Conservation (phyloP, 2,797 vertebrate species). For the Enteromius thamalakanensis region DNA sequence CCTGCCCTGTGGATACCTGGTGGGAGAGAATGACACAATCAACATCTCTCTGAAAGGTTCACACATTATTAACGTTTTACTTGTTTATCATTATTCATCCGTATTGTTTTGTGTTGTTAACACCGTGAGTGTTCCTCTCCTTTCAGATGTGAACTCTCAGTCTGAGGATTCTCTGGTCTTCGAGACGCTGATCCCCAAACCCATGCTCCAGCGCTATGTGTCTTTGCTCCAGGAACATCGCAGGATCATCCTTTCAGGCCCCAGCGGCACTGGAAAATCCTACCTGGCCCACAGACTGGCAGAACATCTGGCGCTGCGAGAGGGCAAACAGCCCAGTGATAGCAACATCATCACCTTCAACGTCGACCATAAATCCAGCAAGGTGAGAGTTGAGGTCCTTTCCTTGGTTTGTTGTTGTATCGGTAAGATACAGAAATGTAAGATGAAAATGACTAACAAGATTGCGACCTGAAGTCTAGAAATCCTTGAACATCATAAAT, state of each 20-base stretch:
- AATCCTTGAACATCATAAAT: neutral
- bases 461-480: neutral
- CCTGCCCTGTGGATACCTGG: constrained; percentile 94
- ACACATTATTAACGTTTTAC: neutral
- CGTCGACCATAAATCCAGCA: constrained; percentile 97
- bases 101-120: neutral
- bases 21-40: constrained; percentile 96
- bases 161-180: constrained; percentile 92
- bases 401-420: neutral
- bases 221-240: constrained; percentile 92
- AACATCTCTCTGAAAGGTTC: constrained; percentile 91
- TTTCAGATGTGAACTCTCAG: constrained; percentile 82
- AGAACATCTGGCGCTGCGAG: constrained; percentile 84
- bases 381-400: constrained; percentile 75
- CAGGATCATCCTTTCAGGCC: constrained; percentile 93
- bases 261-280: constrained; percentile 94
- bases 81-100: neutral
- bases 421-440: too few species aligned
- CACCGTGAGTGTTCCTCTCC: constrained; percentile 32
- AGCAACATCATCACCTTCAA: constrained; percentile 91
- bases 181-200: constrained; percentile 91
- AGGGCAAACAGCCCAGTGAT: constrained; percentile 83
- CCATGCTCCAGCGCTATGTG: constrained; percentile 92
- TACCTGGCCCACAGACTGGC: constrained; percentile 92
- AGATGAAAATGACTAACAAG: neutral